A percentile compares a stretch with the other conserved stretches of the same genome.
These are phyloP conservation scores for Cydia amplana DNA, from an alignment of 1,140 invertebrate genomes.

Conservation along the genomic window DNA sequence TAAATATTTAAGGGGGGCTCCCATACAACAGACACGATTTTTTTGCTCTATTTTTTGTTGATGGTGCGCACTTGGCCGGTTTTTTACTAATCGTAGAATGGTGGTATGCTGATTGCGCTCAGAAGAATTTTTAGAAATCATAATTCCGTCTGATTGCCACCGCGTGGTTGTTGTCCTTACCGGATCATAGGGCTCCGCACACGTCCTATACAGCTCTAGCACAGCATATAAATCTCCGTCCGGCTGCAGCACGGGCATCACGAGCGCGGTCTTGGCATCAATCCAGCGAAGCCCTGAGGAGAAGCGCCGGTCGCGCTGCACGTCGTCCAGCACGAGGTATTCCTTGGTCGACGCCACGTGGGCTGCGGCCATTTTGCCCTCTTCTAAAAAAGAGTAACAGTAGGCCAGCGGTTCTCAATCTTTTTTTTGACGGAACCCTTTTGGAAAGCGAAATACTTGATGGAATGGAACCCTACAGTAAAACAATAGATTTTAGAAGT, in stretches of 20 bases:
- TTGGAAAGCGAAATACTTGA: no score
- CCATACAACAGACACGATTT: no score
- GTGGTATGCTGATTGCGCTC: no score
- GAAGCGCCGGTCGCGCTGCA: conserved; percentile 75
- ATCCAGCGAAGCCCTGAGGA: conserved; percentile 74
- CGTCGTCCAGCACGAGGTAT: conserved; percentile 75
- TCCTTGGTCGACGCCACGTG: conserved; percentile 79
- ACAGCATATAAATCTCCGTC: conserved; percentile 79
- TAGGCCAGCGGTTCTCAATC: no score
- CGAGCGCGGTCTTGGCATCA: conserved; percentile 78
- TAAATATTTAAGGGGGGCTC: no score
- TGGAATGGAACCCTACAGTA: no score
- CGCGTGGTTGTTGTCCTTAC: no score
- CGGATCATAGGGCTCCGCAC: conserved; percentile 43
- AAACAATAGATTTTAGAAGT: no score
- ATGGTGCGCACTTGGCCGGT: no score
- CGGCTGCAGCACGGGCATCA: conserved; percentile 79
- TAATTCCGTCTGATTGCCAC: not conserved
- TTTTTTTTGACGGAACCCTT: no score
- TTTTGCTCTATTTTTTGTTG: no score
- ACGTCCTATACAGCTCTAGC: conserved; percentile 75
- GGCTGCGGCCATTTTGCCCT: conserved; percentile 76
- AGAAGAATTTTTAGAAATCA: not conserved
- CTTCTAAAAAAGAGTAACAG: conserved; percentile 46
- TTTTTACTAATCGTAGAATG: no score